Evolutionary conservation across 1,140 invertebrate species (phyloP).

Genomic region (Diachasma alloeum): DNA sequence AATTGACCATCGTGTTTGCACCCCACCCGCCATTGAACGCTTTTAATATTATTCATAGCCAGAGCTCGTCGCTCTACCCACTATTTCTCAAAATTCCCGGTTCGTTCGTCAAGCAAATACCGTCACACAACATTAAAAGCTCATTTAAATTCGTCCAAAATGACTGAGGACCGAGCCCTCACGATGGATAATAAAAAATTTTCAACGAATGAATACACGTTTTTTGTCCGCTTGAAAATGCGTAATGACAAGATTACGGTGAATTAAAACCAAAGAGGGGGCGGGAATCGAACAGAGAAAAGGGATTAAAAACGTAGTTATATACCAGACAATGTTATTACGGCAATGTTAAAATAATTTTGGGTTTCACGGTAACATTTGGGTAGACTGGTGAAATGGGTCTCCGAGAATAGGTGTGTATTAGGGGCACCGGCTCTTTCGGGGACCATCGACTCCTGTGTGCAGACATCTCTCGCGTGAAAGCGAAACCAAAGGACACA

Average conservation of each 20-base stretch:
- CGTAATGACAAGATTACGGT: conserved; percentile 52
- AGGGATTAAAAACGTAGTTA: conserved; percentile 3
- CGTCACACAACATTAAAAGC: conserved; percentile 56
- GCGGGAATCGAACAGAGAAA: not conserved
- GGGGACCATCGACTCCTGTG: conserved; percentile 15
- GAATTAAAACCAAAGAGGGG: conserved; percentile 39
- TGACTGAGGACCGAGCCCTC: conserved; percentile 31
- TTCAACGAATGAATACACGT: conserved; percentile 49
- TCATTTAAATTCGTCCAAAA: conserved; percentile 48
- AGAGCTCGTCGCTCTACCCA: conserved; percentile 13
- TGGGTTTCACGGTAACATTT: conserved; percentile 36
- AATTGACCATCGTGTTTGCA: not conserved
- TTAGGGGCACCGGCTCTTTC: conserved; percentile 11
- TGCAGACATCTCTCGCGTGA: not conserved
- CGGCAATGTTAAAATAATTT: conserved; percentile 45
- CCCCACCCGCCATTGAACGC: not conserved
- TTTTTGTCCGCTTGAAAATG: conserved; percentile 26
- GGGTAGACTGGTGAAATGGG: conserved; percentile 6
- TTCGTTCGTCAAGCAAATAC: conserved; percentile 51
- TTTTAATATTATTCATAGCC: conserved; percentile 56
- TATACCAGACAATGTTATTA: conserved; percentile 48
- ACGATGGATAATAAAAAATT: conserved; percentile 43
- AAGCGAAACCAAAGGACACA: not conserved
- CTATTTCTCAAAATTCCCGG: conserved; percentile 24
- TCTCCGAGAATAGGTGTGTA: not conserved